Base-by-base conservation (phyloP, 2,888 invertebrate genomes). In the Pyralis farinalis region DNA sequence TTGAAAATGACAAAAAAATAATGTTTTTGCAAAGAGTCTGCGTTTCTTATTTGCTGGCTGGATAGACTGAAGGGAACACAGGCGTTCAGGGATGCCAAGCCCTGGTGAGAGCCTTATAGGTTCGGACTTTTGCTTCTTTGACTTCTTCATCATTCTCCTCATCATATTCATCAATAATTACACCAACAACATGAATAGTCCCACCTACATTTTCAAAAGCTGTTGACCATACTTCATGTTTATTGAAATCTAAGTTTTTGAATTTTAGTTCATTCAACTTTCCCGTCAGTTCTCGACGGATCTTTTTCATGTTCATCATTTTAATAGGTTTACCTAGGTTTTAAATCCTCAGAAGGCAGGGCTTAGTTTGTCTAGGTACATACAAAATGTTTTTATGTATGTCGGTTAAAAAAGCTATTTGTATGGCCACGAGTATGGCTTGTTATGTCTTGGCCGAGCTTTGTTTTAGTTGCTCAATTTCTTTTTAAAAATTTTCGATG, bases 51-150 rank as follows among this genome's bases (percentile, higher is more conserved):
- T 86, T 88, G 87, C 88, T 84, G 83, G 81, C 87, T 85, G 81
- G 76, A 74, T 73, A 90, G 90, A 81, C 86, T 87, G 85, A 90
- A 84, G 76, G 84, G 88, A 78, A 87, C 88, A 65, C 85, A 83
- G 79, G 89, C 86, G 79, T 84, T 81, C 83, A 87, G 88, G 88
- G 89, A 90, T 85, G 81, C 89, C 66, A 89, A 86, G 85, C 90
- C 90, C 87, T 90, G 90, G 90, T 90, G 90, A 90, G 90, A 87
- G 82, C 88, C 84, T 77, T 77, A 75, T 88, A 88, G 87, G 88
- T 88, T 88, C 86, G 87, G 71, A 84, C 63, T 85, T 84, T 85
- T 82, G 81, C 85, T 88, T 86, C 71, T 83, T 77, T 82, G 71
- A 74, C 56, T 52, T 57, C 56, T 72, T 62, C 61, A 63, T 68